Conservation (phyloP, 35 echinoderm and acorn worm genomes). For the Chiridota heheva region DNA sequence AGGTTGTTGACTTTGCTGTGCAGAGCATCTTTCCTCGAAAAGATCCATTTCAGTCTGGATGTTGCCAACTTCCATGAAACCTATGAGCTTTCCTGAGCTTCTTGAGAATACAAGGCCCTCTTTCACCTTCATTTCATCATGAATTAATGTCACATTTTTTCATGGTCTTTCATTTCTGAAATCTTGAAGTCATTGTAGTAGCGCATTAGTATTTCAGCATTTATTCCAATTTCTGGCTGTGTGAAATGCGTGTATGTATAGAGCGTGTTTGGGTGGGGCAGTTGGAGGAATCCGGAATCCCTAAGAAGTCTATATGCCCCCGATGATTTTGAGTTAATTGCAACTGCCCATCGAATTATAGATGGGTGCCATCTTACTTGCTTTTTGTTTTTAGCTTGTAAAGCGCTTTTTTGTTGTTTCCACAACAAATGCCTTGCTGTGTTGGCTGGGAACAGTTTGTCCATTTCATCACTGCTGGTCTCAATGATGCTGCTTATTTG, state of each 20-base stretch:
- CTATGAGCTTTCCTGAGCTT: constrained; percentile 4
- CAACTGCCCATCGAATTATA: constrained; percentile 24
- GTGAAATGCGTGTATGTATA: constrained; percentile 18
- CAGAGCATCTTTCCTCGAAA: background rate
- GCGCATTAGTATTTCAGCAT: background rate
- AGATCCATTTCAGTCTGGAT: background rate
- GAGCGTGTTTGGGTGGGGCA: constrained; percentile 21
- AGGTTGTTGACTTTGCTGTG: background rate
- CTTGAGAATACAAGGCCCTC: background rate
- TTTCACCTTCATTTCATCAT: constrained; percentile 51
- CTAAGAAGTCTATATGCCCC: background rate
- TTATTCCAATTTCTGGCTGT: background rate
- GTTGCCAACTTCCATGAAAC: background rate
- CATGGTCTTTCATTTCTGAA: background rate
- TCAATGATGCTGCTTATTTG: background rate
- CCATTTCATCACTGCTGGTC: background rate
- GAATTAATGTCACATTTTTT: background rate
- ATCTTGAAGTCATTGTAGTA: background rate
- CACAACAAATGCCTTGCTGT: background rate
- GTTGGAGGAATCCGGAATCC: background rate
- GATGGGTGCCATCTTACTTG: constrained; percentile 40
- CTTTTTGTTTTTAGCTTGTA: background rate
- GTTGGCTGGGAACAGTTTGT: background rate
- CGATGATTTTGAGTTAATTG: constrained; percentile 24
- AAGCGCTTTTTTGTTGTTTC: constrained; percentile 35